Base-by-base conservation (phyloP, 2,888 invertebrate genomes). In the Agrochola lota region DNA sequence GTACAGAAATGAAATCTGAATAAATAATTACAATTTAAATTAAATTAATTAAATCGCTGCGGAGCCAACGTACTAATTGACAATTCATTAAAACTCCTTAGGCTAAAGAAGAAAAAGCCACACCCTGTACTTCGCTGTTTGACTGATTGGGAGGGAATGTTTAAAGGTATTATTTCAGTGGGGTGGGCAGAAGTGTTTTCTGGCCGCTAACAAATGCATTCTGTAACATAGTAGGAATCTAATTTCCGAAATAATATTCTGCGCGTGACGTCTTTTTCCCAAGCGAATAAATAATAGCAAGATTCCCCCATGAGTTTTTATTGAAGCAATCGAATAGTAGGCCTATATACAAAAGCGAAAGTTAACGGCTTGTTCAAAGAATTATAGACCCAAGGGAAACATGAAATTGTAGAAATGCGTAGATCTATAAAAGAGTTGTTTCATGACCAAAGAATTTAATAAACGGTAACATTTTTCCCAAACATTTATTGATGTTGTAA, bases 1-100 rank as follows among this genome's bases (percentile, higher is more conserved):
- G 52, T 23, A 57, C 52, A 59, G 67, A 68, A 82, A 77, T 68
- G 57, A 62, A 77, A 77, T 76, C n/a, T 67, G 35, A 68, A 83
- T 83, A 57, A 68, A 77, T 69, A 43, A 77, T 83, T n/a, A 55
- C n/a, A 26, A 68, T 77, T 68, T 83, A 83, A 68, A 67, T 80
- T 57, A 64, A 63, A 83, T 80, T 77, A 83, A 80, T 77, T n/a
- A 64, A 59, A 64, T 43, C 30, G 68, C 49, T 77, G 67, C 63
- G 63, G 52, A 52, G 63, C 59, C 52, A 77, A 57, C 57, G 26
- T 64, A n/a, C 64, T 77, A 69, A 80, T 77, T 64, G 43, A 12
- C 57, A 59, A 69, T 69, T 83, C 57, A 83, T 83, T 83, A 83
- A 77, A 80, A 68, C 49, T 68, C 26, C 17, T 66, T 52, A 49